These are phyloP conservation scores for Carassius auratus DNA, from an alignment of 2,113 vertebrate species.

Conservation along the genomic window DNA sequence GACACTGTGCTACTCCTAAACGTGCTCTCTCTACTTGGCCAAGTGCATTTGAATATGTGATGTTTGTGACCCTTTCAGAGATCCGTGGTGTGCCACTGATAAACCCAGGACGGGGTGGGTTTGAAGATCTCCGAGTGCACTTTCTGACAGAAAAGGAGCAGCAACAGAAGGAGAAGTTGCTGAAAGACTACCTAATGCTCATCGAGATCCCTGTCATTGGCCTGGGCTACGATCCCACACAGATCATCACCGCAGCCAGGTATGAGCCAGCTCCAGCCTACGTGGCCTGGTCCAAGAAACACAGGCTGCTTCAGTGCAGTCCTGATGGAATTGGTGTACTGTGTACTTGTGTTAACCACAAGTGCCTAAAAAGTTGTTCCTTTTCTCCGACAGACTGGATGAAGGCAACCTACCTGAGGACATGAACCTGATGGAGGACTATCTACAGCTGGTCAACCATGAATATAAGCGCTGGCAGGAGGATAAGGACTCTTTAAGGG, in stretches of 20 bases:
- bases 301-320: too few relatives aligned
- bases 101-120: constrained; percentile 84
- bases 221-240: constrained; percentile 85
- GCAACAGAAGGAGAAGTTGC: constrained; percentile 85
- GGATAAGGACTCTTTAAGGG: constrained; percentile 79
- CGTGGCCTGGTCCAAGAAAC: too few relatives aligned
- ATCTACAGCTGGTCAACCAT: constrained; percentile 93
- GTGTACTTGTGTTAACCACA: not conserved
- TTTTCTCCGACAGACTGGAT: constrained; percentile 82
- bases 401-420: constrained; percentile 95
- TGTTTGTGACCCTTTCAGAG: constrained; percentile 70
- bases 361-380: too few relatives aligned
- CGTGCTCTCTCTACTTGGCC: not conserved
- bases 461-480: constrained; percentile 98
- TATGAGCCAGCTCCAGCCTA: constrained; percentile 57
- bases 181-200: constrained; percentile 88
- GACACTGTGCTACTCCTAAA: not conserved
- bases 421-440: constrained; percentile 96
- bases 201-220: constrained; percentile 94
- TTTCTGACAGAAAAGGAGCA: constrained; percentile 91
- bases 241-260: constrained; percentile 92
- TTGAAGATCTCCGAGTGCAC: constrained; percentile 92
- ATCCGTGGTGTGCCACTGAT: constrained; percentile 91
- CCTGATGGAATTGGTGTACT: not conserved
- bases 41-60: not conserved